Evolutionary conservation across 2,888 invertebrate species (phyloP), one percentile per base, ranked within the genome.

Genomic region (Crioceris asparagi): DNA sequence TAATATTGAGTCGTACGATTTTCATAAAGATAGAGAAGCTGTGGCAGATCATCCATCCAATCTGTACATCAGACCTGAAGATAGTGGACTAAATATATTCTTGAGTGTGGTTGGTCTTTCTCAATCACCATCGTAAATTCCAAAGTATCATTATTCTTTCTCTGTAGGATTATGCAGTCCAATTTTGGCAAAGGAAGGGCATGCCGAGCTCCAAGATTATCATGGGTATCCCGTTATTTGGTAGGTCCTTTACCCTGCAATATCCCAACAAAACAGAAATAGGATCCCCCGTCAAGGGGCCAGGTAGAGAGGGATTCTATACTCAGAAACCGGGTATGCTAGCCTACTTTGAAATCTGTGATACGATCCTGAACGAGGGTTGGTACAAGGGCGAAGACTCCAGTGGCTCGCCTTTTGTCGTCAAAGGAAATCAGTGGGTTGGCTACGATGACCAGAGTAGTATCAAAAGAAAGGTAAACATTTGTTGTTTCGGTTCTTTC

Each of bases 371-470:
- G 19, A 58, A 60, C 35, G 61, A 61, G 44, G 61, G 60, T 56
- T 15, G 25, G 14, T 6, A 14, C 14, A 17, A 11, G 14, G 46
- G 40, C 12, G 46, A 45, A 32, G 41, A 49, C 16, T 46, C 70
- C 8, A 82, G 83, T 50, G 68, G 69, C 32, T 70, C 70, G 18
- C 77, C 83, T 1, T 82, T 70, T 51, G 63, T 72, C 32, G 71
- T 77, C 6, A 73, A 72, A 33, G 80, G 77, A 4, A 79, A 83
- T 55, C 85, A 86, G 51, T 87, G 86, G 86, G 70, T 86, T 43
- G 79, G 82, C 4, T 87, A 77, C 52, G 87, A 87, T 44, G 80
- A 84, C 49, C 70, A 70, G 1, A 65, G 70, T 11, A 79, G 78
- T 38, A 68, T 83, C 32, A 60, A 67, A 40, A 69, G 70, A 56